Base-by-base conservation (phyloP, 2,888 invertebrate species). In the Lepidocyrtinus sp. region DNA sequence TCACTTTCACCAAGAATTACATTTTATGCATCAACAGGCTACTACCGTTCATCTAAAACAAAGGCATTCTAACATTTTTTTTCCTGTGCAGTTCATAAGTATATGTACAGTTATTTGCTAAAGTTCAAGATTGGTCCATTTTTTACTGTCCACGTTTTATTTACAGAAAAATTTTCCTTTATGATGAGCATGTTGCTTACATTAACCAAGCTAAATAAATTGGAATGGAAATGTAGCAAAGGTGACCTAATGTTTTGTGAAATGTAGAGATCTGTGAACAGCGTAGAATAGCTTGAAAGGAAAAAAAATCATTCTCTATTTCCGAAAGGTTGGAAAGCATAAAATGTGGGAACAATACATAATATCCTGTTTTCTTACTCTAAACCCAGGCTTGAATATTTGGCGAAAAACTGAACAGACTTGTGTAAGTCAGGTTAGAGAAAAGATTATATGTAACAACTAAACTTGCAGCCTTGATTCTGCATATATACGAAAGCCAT, bases 251-350 rank as follows among this genome's bases (percentile, higher is more conserved):
- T 36, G 36, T 36, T n/a, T 36, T 7, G 36, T 36, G 36, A 36
- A 36, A 36, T 36, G 12, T 12, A 36, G 12, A 36, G 12, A 36
- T 36, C 5, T 36, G 12, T 36, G 22, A 17, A 63, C 17, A 27
- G 36, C 25, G 21, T 21, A 5, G 64, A 21, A 63, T n/a, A 19
- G 45, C 17, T 21, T 21, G 46, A 67, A n/a, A 45, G 63, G 65
- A n/a, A 75, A n/a, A n/a, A n/a, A 75, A 75, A 50, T 75, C 69
- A 75, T 75, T 75, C 69, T 68, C 75, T 36, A 26, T 63, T 69
- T 69, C 63, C 21, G 22, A 65, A 68, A 75, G 1, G 27, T 61
- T 61, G 67, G 74, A 75, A 75, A 75, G 63, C 62, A 36, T 36
- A 5, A 36, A 36, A 36, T 36, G 36, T 12, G 36, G 36, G 12